Evolutionary conservation across 2,113 vertebrate genomes (phyloP).

Genomic region (Phyllostomus discolor): DNA sequence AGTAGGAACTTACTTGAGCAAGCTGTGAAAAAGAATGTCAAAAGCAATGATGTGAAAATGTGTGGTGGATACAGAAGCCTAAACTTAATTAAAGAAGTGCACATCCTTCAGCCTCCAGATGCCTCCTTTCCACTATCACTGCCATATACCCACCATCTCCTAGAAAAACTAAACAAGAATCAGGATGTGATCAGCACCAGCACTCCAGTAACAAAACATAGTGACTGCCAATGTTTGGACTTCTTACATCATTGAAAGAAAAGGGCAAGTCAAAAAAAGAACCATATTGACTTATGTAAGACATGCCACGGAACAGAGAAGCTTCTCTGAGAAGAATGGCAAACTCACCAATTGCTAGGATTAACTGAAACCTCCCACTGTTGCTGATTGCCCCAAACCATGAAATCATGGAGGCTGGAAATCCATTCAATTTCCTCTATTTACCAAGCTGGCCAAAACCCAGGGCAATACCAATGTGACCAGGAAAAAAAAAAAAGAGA

Average conservation of each 20-base stretch:
- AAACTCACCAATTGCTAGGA: constrained; percentile 54
- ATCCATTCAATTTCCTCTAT: constrained; percentile 57
- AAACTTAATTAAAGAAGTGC: neutral
- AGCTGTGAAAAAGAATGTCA: constrained; percentile 6
- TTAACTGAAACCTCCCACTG: constrained; percentile 61
- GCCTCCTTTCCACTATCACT: neutral
- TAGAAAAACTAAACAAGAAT: constrained; percentile 6
- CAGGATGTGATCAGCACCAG: neutral
- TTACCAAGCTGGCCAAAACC: constrained; percentile 56
- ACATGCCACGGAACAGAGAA: constrained; percentile 53
- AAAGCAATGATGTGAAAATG: neutral
- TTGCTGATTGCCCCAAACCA: constrained; percentile 49
- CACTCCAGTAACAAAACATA: constrained; percentile 57
- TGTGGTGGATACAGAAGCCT: neutral
- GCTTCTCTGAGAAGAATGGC: constrained; percentile 48
- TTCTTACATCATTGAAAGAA: constrained; percentile 67
- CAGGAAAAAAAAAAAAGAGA: neutral
- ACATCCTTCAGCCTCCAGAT: neutral
- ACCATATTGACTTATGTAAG: constrained; percentile 62
- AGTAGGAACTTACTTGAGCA: neutral
- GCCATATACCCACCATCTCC: neutral
- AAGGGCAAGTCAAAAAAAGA: constrained; percentile 67
- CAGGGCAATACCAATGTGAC: constrained; percentile 34
- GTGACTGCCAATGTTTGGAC: constrained; percentile 46
- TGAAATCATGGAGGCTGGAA: constrained; percentile 61